Evolutionary conservation across 2,888 invertebrate species (phyloP), one percentile per base, ranked within the genome.

Genomic region (Eumerus sabulonum): DNA sequence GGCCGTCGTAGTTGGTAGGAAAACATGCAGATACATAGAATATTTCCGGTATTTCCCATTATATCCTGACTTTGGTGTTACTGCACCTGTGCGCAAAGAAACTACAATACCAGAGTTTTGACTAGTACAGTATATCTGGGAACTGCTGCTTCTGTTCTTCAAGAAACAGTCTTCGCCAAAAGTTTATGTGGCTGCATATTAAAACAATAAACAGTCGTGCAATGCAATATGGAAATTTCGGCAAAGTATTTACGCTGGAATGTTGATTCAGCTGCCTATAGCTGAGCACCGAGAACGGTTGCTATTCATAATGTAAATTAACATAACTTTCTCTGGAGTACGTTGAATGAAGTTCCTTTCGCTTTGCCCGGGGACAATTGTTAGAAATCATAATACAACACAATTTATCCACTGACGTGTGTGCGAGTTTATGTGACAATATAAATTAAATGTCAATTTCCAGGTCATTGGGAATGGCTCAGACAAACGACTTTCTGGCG

Each of bases 171-270:
- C 68, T 76, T 63, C 27, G 13, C 60, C 66, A 53, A 73, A n/a
- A 77, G 67, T 77, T 77, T 77, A 77, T 77, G 77, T 47, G 59
- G 64, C 60, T 67, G 70, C 68, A 79, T 79, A 79, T 79, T 79
- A 74, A 79, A 74, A 74, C 79, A 74, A 79, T 74, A 79, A 79
- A 74, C 74, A 68, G 74, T 74, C 68, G 74, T 74, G 74, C 70
- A 68, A 68, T 74, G 68, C 74, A 70, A 74, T 68, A 66, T 48
- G 45, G 74, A 60, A 73, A 74, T 68, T 77, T 73, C 67, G 60
- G 54, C 74, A 64, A 54, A 70, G 68, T 68, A 70, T 79, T 74
- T 60, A 54, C 51, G 51, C 74, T 60, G 68, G 74, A 79, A 74
- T 64, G 68, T 73, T 77, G 63, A 74, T 64, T 60, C 56, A 60